Evolutionary conservation across 2,797 vertebrate genomes (phyloP).

Genomic region (Oreortyx pictus): DNA sequence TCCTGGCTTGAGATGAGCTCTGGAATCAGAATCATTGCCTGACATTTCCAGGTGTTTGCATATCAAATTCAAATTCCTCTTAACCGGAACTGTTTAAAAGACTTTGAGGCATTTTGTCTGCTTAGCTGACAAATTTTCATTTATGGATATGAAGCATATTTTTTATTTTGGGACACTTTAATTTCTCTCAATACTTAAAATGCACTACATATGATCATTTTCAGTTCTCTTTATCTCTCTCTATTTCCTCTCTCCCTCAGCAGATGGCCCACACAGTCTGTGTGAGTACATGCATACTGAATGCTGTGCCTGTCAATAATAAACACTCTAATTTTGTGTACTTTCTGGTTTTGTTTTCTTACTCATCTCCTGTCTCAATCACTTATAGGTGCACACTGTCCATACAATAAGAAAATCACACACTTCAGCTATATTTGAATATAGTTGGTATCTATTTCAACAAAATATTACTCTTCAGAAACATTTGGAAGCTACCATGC

Average conservation of each 20-base stretch:
- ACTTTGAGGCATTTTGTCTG: background rate
- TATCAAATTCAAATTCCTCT: background rate
- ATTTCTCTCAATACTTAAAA: background rate
- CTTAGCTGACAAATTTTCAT: slow-evolving; percentile 6
- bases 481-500: background rate
- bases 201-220: background rate
- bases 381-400: background rate
- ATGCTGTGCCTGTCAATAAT: background rate
- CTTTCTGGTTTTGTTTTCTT: background rate
- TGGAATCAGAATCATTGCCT: background rate
- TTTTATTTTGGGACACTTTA: background rate
- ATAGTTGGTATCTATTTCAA: background rate
- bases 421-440: background rate
- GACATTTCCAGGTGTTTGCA: slow-evolving; percentile 24
- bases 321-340: background rate
- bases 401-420: background rate
- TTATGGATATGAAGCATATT: background rate
- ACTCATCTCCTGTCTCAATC: background rate
- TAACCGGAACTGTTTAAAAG: background rate
- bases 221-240: background rate
- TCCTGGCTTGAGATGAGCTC: background rate
- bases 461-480: background rate
- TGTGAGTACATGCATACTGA: background rate
- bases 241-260: background rate
- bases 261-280: rapidly evolving